Evolutionary conservation across 2,113 vertebrate genomes (phyloP).

Genomic region (Vicugna pacos): DNA sequence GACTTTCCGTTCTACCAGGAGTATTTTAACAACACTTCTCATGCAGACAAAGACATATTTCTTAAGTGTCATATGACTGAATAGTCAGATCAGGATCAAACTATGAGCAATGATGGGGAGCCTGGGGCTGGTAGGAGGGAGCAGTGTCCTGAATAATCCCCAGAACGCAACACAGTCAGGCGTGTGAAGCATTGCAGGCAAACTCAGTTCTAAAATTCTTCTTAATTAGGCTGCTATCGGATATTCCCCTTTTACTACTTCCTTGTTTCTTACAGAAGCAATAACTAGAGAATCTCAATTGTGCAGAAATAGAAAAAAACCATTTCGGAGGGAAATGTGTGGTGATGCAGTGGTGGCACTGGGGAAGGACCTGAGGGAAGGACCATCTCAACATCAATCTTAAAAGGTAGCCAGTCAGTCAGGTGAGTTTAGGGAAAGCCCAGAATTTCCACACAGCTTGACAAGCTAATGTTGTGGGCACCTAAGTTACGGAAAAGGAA

Average conservation of each 20-base stretch:
- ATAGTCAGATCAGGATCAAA: neutral
- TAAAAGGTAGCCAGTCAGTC: neutral
- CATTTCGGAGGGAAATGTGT: neutral
- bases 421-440: neutral
- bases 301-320: neutral
- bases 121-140: neutral
- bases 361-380: neutral
- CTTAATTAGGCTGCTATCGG: neutral
- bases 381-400: neutral
- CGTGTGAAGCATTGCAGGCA: neutral
- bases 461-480: neutral
- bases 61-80: neutral
- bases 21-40: neutral
- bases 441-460: neutral
- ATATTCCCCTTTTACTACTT: neutral
- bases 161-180: neutral
- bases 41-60: neutral
- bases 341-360: neutral
- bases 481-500: neutral
- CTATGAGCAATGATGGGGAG: neutral
- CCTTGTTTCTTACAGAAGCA: neutral
- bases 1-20: slow-evolving; percentile 7
- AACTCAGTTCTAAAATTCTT: neutral
- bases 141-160: neutral
- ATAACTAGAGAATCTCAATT: neutral